Evolutionary conservation across 1,140 invertebrate genomes (phyloP).

Genomic region (Macrosteles quadrilineatus): DNA sequence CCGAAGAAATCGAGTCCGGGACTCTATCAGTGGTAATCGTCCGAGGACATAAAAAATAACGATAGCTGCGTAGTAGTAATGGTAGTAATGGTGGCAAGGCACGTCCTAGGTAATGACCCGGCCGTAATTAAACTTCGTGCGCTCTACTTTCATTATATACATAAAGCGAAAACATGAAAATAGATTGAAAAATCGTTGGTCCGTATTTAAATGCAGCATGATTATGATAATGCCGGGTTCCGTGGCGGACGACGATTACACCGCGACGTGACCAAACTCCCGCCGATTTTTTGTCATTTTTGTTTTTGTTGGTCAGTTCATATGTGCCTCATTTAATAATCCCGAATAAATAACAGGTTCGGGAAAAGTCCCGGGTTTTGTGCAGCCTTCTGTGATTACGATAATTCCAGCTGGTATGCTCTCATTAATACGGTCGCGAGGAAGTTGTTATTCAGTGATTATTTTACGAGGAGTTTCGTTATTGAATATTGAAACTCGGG

Average conservation of each 20-base stretch:
- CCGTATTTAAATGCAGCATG: constrained; percentile 25
- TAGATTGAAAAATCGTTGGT: constrained; percentile 24
- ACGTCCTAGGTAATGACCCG: not conserved
- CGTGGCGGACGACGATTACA: not conserved
- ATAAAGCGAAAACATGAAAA: constrained; percentile 26
- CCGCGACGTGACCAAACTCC: constrained; percentile 12
- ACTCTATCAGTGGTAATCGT: constrained; percentile 12
- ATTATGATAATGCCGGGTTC: constrained; percentile 9
- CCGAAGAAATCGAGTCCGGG: too few relatives aligned
- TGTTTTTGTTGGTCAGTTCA: not conserved
- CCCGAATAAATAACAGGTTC: not conserved
- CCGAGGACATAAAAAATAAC: constrained; percentile 17
- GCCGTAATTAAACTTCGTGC: constrained; percentile 16
- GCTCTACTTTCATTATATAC: constrained; percentile 25
- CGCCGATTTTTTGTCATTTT: constrained; percentile 13
- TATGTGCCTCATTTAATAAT: constrained; percentile 6
- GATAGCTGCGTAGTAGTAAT: constrained; percentile 6
- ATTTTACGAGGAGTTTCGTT: too few relatives aligned
- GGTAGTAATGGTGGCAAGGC: not conserved
- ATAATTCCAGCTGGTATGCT: too few relatives aligned
- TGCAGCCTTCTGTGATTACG: too few relatives aligned
- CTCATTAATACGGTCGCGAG: too few relatives aligned
- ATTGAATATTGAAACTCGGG: too few relatives aligned
- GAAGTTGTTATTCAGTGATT: too few relatives aligned
- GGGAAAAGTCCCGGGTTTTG: too few relatives aligned